Base-by-base conservation (phyloP, 2,113 vertebrate genomes). In the Haemorhous mexicanus region DNA sequence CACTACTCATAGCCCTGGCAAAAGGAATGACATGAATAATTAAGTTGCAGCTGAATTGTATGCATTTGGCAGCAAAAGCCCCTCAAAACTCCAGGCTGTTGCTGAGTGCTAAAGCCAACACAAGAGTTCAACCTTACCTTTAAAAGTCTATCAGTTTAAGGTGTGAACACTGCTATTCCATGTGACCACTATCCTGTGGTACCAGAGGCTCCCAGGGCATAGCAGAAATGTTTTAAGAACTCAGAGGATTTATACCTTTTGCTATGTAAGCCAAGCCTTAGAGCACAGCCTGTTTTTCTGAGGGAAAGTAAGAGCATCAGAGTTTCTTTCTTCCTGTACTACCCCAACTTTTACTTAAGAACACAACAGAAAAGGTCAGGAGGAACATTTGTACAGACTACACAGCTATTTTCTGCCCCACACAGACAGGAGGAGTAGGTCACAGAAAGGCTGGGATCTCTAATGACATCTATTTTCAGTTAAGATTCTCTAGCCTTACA, bases 391-490 rank as follows among this genome's bases (percentile, higher is more conserved):
- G 33, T 46, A 85, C 41, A 74, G 41, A 78, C 75, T 9, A 7
- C 5, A 7, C 8, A 28, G 76, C 79, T 97, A 93, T 80, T 95
- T 95, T 90, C 73, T 92, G 68, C 86, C 69, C 73, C 50, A 32
- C 5, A 6, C 47, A 75, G 52, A 70, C 72, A 67, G 24, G 8
- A 75, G 47, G 8, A 75, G 52, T 0, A 32, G 44, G 93, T 89
- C 95, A 94, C 61, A 93, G 61, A 90, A 92, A 70, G 89, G 94
- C 33, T 92, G 94, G 35, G 68, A 91, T 97, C 96, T 91, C 86
- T 93, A 94, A 84, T 94, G 86, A 94, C 86, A 84, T 89, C 96
- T 96, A 95, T 95, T 95, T 96, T 78, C 91, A 91, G 94, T 93
- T 96, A 90, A 81, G 61, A 94, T 94, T 94, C 84, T 93, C 73